Evolutionary conservation across 2,888 invertebrate species (phyloP).

Genomic region (Chrysotoxum bicinctum): DNA sequence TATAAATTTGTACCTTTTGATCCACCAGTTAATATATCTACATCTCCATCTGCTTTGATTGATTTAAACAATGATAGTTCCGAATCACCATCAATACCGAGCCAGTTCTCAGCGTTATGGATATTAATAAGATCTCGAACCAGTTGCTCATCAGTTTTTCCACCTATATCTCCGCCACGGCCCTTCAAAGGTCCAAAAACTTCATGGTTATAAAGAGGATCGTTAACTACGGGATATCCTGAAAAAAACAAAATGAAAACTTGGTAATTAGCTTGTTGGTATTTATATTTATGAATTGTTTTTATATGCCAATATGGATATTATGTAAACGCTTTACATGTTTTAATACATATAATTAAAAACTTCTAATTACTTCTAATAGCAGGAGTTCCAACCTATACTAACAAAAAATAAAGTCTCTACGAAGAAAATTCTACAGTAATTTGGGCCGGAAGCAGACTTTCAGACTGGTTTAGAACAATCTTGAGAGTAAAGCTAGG

Average conservation of each 20-base stretch:
- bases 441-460: too few species aligned
- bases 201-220: slow-evolving; percentile 97
- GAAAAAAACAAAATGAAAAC: not conserved
- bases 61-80: slow-evolving; percentile 91
- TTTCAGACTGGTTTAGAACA: too few species aligned
- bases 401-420: too few species aligned
- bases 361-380: too few species aligned
- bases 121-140: slow-evolving; percentile 94
- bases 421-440: too few species aligned
- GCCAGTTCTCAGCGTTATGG: slow-evolving; percentile 97
- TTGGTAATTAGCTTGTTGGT: not conserved
- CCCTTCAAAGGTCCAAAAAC: slow-evolving; percentile 97
- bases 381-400: too few species aligned
- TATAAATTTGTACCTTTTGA: slow-evolving; percentile 48
- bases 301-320: too few species aligned
- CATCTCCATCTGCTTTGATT: slow-evolving; percentile 85
- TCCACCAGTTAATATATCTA: slow-evolving; percentile 81
- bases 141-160: slow-evolving; percentile 93
- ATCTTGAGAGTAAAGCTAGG: too few species aligned
- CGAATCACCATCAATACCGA: slow-evolving; percentile 94
- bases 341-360: too few species aligned
- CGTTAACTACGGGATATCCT: slow-evolving; percentile 98
- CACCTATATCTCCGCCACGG: slow-evolving; percentile 92
- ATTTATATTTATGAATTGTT: too few species aligned
- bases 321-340: too few species aligned